Evolutionary conservation across 1,140 invertebrate genomes (phyloP).

Genomic region (Saccostrea glomerata): DNA sequence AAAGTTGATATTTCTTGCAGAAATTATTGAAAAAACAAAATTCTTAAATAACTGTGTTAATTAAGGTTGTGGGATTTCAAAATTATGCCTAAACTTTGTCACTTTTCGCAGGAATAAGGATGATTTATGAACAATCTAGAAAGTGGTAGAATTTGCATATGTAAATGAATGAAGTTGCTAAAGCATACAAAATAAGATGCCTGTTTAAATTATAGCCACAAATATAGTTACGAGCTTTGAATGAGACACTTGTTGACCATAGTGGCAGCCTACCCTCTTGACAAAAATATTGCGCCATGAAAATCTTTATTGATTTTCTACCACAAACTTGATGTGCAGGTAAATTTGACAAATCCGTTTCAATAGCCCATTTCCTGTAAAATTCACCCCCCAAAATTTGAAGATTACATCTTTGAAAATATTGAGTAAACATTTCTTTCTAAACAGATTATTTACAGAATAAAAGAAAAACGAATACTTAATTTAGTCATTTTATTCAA

Average conservation of each 20-base stretch:
- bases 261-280: background rate
- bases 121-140: background rate
- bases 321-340: slow-evolving; percentile 19
- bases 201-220: slow-evolving; percentile 28
- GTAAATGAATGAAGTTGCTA: slow-evolving; percentile 25
- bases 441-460: background rate
- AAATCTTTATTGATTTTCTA: slow-evolving; percentile 6
- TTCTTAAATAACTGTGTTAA: slow-evolving; percentile 24
- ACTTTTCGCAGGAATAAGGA: background rate
- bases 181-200: slow-evolving; percentile 28
- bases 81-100: slow-evolving; percentile 5
- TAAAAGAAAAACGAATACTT: background rate
- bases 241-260: slow-evolving; percentile 30
- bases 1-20: background rate
- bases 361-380: slow-evolving; percentile 26
- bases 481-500: slow-evolving; percentile 3
- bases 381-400: background rate
- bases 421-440: background rate
- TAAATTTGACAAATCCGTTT: slow-evolving; percentile 31
- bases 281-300: background rate
- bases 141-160: slow-evolving; percentile 27
- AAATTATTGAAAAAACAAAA: slow-evolving; percentile 2
- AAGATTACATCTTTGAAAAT: slow-evolving; percentile 7
- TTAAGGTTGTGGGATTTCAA: slow-evolving; percentile 20
- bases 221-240: slow-evolving; percentile 12